Conservation (phyloP, 2,888 invertebrate genomes). For the Campaea margaritaria region DNA sequence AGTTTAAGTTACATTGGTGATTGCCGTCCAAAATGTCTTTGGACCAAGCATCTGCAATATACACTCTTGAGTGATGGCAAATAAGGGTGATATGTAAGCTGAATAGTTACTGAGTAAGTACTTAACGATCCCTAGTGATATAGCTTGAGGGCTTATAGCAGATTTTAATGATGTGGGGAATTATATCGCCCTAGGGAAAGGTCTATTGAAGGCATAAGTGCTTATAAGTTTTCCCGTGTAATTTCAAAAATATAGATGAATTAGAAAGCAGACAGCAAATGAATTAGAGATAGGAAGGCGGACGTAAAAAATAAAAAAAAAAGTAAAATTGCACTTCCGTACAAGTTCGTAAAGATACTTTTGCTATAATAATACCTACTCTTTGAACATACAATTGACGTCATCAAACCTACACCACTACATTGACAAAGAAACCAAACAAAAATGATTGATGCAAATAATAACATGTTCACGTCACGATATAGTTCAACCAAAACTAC, state of each 20-base stretch:
- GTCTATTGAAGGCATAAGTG: constrained; percentile 1
- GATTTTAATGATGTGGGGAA: constrained; percentile 20
- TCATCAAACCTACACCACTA: background rate
- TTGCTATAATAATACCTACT: too few species aligned
- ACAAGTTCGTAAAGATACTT: too few species aligned
- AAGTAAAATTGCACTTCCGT: too few species aligned
- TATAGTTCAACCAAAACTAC: constrained; percentile 8
- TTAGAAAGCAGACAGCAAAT: too few species aligned
- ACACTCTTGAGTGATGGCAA: constrained; percentile 31
- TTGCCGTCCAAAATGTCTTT: constrained; percentile 27
- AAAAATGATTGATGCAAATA: constrained; percentile 22
- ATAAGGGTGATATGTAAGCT: constrained; percentile 31
- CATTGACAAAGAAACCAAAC: constrained; percentile 8
- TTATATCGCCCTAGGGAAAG: background rate
- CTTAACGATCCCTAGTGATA: constrained; percentile 17
- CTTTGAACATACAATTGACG: background rate
- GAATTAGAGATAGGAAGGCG: too few species aligned
- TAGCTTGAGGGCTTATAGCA: constrained; percentile 14
- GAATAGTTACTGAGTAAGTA: constrained; percentile 31
- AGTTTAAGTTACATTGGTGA: constrained; percentile 5
- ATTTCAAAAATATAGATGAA: background rate
- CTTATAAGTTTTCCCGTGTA: background rate
- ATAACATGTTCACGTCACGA: constrained; percentile 23
- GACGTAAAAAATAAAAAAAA: background rate
- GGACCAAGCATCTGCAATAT: constrained; percentile 35